Evolutionary conservation across 2,888 invertebrate genomes (phyloP).

Genomic region (Drosophila tanythrix): DNA sequence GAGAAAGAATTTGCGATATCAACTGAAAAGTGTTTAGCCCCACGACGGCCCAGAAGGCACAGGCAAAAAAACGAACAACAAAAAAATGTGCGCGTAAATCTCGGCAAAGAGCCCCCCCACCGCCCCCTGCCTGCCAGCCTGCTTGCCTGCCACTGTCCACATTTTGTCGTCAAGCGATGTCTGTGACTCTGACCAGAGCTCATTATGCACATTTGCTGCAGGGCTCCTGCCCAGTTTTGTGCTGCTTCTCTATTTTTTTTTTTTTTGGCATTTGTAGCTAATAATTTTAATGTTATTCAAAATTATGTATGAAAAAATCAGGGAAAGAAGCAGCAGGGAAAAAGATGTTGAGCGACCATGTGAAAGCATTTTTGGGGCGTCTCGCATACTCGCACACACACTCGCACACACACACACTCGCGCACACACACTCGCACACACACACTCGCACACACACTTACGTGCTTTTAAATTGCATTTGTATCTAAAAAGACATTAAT

Average conservation of each 20-base stretch:
- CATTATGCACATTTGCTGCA: conserved; percentile 83
- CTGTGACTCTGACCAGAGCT: conserved; percentile 71
- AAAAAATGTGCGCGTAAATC: conserved; percentile 70
- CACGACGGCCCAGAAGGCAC: conserved; percentile 12
- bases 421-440: conserved; percentile 16
- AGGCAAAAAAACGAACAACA: conserved; percentile 33
- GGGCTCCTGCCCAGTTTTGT: conserved; percentile 59
- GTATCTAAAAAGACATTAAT: conserved; percentile 80
- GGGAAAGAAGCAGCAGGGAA: conserved; percentile 13
- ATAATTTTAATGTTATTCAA: conserved; percentile 83
- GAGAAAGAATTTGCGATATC: conserved; percentile 77
- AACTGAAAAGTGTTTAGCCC: conserved; percentile 71
- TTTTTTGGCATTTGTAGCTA: conserved; percentile 74
- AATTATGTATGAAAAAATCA: conserved; percentile 67
- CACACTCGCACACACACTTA: conserved; percentile 33
- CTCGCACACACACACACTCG: conserved; percentile 18
- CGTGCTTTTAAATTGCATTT: conserved; percentile 80
- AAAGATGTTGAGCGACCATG: conserved; percentile 48
- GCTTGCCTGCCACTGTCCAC: background rate
- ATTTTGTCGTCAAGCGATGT: conserved; percentile 5
- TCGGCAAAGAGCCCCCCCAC: conserved; percentile 43
- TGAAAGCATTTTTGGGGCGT: conserved; percentile 60
- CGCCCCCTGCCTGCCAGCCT: background rate
- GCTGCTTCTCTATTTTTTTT: background rate
- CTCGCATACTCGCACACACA: conserved; percentile 27